A percentile compares a stretch with the other conserved stretches of the same genome.
Evolutionary conservation across 1,140 invertebrate genomes (phyloP).

Genomic region (Phocides pigmalion): DNA sequence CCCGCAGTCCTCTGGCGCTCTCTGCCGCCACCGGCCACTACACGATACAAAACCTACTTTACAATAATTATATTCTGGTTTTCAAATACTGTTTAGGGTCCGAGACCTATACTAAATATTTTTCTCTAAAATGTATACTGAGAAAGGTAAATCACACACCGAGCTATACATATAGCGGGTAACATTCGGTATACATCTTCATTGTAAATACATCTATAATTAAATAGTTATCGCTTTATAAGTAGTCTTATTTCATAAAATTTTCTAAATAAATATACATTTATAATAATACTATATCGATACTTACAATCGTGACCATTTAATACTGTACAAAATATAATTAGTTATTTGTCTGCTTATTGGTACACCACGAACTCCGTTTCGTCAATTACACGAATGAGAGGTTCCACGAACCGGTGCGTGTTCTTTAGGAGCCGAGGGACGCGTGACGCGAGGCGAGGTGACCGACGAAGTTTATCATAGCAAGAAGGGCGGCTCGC

Average conservation of each 20-base stretch:
- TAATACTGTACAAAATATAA: constrained; percentile 69
- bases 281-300: constrained; percentile 46
- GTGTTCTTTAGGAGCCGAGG: neutral
- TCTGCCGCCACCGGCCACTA: neutral
- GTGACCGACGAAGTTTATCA: constrained; percentile 8
- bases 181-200: constrained; percentile 33
- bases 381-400: neutral
- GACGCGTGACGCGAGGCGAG: neutral
- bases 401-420: neutral
- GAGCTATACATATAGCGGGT: neutral
- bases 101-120: constrained; percentile 23
- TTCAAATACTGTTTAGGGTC: constrained; percentile 48
- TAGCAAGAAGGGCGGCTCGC: constrained; percentile 23
- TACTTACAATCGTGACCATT: constrained; percentile 38
- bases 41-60: constrained; percentile 49
- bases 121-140: constrained; percentile 35
- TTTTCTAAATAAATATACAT: constrained; percentile 67
- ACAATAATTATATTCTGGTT: constrained; percentile 26
- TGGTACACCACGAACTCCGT: constrained; percentile 1
- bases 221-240: constrained; percentile 37
- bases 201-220: constrained; percentile 39
- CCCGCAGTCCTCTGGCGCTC: no score
- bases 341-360: constrained; percentile 42
- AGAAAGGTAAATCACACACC: neutral
- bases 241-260: constrained; percentile 46